These are phyloP conservation scores for Hemaris fuciformis DNA, from an alignment of 2,888 invertebrate species.

Conservation along the genomic window DNA sequence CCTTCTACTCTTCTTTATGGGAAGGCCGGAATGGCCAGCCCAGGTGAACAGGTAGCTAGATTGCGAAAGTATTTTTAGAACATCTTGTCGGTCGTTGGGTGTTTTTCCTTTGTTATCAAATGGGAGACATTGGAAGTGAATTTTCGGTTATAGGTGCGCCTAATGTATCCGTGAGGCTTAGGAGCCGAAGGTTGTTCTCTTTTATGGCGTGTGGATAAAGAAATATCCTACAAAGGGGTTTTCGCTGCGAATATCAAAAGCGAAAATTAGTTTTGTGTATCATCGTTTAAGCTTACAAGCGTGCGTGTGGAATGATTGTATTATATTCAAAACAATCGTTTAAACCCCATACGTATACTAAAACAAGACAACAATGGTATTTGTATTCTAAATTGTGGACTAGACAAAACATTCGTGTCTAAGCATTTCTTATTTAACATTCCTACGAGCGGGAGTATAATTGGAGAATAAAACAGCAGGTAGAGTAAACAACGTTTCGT, in stretches of 20 bases:
- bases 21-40: conserved; percentile 77
- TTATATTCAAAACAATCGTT: neutral
- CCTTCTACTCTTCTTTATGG: conserved; percentile 81
- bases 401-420: neutral
- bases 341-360: neutral
- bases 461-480: neutral
- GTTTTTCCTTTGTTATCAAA: conserved; percentile 80
- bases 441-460: neutral
- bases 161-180: conserved; percentile 59
- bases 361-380: neutral
- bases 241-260: conserved; percentile 26
- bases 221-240: conserved; percentile 30
- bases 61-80: conserved; percentile 79
- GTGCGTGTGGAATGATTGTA: neutral
- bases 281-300: neutral
- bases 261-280: conserved; percentile 23
- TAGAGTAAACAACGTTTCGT: neutral
- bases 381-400: neutral
- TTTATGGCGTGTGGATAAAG: conserved; percentile 43
- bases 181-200: conserved; percentile 41
- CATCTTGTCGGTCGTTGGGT: conserved; percentile 76
- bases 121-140: conserved; percentile 66
- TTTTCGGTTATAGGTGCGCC: conserved; percentile 58
- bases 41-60: conserved; percentile 79
- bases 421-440: neutral